These are phyloP conservation scores for Cirrhinus mrigala DNA, from an alignment of 2,797 vertebrate genomes.

Conservation along the genomic window DNA sequence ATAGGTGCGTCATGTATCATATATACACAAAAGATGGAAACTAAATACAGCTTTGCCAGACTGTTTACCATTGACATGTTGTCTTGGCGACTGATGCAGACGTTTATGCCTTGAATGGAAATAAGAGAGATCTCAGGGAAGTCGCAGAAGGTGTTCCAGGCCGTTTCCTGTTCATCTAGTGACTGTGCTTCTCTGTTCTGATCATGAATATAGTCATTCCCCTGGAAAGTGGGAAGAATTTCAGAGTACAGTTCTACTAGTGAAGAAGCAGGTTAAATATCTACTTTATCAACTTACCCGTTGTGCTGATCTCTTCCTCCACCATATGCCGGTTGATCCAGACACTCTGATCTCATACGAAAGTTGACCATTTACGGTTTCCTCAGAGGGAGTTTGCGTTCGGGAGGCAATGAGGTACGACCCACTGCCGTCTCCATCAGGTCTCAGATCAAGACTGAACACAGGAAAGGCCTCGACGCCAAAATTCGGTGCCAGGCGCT, in stretches of 20 bases:
- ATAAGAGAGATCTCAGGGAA: slow-evolving; percentile 92
- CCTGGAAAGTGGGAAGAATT: slow-evolving; percentile 42
- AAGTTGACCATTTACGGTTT: slow-evolving; percentile 4
- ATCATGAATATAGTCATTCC: slow-evolving; percentile 67
- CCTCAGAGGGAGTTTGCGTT: slow-evolving; percentile 43
- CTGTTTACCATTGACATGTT: slow-evolving; percentile 84
- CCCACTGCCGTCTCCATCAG: slow-evolving; percentile 70
- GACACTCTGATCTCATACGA: slow-evolving; percentile 84
- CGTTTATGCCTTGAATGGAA: slow-evolving; percentile 74
- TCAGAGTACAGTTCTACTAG: neutral
- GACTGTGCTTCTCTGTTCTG: slow-evolving; percentile 61
- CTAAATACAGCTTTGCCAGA: neutral
- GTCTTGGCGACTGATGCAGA: slow-evolving; percentile 88
- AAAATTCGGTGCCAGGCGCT: slow-evolving; percentile 83
- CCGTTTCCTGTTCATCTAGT: neutral
- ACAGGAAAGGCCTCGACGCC: slow-evolving; percentile 80
- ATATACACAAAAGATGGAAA: slow-evolving; percentile 15
- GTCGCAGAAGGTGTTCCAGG: slow-evolving; percentile 86
- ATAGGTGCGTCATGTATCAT: slow-evolving; percentile 22
- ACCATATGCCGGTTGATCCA: slow-evolving; percentile 84
- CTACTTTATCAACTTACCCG: slow-evolving; percentile 63
- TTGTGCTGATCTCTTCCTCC: slow-evolving; percentile 72
- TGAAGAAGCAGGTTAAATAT: neutral
- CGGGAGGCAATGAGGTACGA: slow-evolving; percentile 63
- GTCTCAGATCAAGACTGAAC: slow-evolving; percentile 70